Evolutionary conservation across 2,888 invertebrate species (phyloP), one percentile per base, ranked within the genome.

Genomic region (Acronicta alni): DNA sequence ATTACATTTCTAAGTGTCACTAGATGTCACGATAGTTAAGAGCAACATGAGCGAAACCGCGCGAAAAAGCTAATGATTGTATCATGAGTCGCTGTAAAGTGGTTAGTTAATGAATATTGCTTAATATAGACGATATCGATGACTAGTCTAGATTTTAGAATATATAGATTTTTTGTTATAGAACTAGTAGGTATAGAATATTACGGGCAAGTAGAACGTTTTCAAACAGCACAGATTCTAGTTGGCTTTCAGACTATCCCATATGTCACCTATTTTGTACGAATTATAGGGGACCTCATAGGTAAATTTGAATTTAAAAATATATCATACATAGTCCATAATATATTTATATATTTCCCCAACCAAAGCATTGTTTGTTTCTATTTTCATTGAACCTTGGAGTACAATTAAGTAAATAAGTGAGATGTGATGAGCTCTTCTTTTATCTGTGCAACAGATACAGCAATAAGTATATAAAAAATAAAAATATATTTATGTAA

Each of bases 371-470:
- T 49, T 60, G 39, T 37, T 26, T 46, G 75, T 77, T 64, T 51
- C 64, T 76, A 64, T 58, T 49, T 65, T 69, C 51, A 66, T 72
- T 74, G 53, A 62, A 80, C 78, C 77, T 78, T 69, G 59, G 62
- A 82, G 84, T 84, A 84, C 81, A 83, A 84, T 72, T 87, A 82
- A 83, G 88, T 90, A 89, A 85, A 56, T 88, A 89, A 89, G 91
- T 91, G 89, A 91, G 89, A 92, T 85, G 70, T 84, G 86, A 86
- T 86, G 91, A 92, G 93, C 90, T 91, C 90, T 85, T 88, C 82
- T 77, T 85, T 84, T 85, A 86, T 92, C 92, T 93, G 92, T 92
- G 84, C 88, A 86, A 92, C 92, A 92, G 93, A 92, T 81, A 86
- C 92, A 93, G 93, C 93, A 93, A 93, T 93, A 93, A 92, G 80